Base-by-base conservation (phyloP, 64 coral and sea anemone species). In the Anthopleura sola region DNA sequence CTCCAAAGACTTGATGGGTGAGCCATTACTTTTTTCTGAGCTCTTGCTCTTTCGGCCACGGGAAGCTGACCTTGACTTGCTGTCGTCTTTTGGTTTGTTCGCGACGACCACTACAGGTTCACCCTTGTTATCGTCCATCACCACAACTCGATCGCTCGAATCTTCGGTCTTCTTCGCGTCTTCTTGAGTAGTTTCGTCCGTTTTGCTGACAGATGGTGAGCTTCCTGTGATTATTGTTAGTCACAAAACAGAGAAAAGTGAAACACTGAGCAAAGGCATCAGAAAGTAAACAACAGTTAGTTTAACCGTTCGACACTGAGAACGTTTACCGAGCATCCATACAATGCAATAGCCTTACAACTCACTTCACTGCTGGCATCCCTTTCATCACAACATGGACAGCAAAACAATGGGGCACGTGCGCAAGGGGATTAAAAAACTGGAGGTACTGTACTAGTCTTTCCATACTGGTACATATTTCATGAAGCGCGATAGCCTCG, bases 221-320 rank as follows among this genome's bases (percentile, higher is more conserved):
- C 92, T 97, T 89, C 94, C 94, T 97, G 87, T 68, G 84, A 78
- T 92, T 87, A 85, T 85, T 86, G 84, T 97, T 97, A 87, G 91
- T 97, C 75, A 86, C 85, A 93, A 97, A 97, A 92, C 94, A 97
- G 55, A 97, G 55, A 83, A 48, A 60, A 54, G 36, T 83, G 82
- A 83, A 49, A 83, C 37, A 79, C 36, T 79, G 17, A 79, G 66
- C 66, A 71, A 62, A 62, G 5, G 58, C 50, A 53, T 12, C 50
- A 12, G 50, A 53, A 53, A 62, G 1, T 32, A 32, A 32, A n/a
- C n/a, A 71, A 71, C 66, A 71, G 29, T 71, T n/a, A n/a, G n/a
- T 71, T 71, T 32, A 71, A 33, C 66, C 66, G 15, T 14, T 16
- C 16, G 9, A 28, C 23, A 66, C 6, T n/a, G 23, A 71, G 66